Conservation (phyloP, 2,888 invertebrate species). For the Blera fallax region DNA sequence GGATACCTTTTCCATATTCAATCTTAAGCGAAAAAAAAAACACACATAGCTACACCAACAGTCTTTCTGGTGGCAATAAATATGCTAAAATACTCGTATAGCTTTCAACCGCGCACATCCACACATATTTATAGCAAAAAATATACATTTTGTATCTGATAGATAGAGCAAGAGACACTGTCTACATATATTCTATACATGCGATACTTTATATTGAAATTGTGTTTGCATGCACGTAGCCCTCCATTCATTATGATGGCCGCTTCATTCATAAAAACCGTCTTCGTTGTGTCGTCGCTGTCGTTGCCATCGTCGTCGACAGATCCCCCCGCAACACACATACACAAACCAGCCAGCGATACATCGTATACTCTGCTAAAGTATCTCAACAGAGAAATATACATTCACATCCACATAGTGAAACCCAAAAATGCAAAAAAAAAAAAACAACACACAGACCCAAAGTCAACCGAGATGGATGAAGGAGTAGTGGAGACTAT, state of each 20-base stretch:
- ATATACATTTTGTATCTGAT: constrained; percentile 44
- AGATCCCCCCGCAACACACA: constrained; percentile 38
- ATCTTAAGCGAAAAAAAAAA: constrained; percentile 5
- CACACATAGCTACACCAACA: constrained; percentile 24
- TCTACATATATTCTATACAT: constrained; percentile 23
- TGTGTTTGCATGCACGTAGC: constrained; percentile 74
- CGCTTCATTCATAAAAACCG: constrained; percentile 80
- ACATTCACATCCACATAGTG: constrained; percentile 23
- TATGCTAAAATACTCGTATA: constrained; percentile 65
- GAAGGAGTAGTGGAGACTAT: constrained; percentile 23
- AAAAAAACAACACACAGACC: constrained; percentile 16
- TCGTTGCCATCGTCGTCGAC: constrained; percentile 43
- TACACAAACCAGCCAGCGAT: constrained; percentile 17
- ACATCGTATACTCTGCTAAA: constrained; percentile 58
- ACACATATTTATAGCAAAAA: constrained; percentile 39
- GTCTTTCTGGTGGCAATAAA: constrained; percentile 50
- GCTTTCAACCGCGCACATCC: constrained; percentile 46
- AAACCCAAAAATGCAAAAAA: constrained; percentile 54
- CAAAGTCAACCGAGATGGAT: constrained; percentile 44
- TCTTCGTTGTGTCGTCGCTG: constrained; percentile 65
- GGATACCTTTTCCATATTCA: constrained; percentile 10
- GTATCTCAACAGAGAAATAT: constrained; percentile 71
- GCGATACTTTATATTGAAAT: constrained; percentile 58
- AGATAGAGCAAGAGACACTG: constrained; percentile 39
- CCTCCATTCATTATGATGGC: constrained; percentile 79